Evolutionary conservation across 2,888 invertebrate genomes (phyloP).

Genomic region (Barypeithes pellucidus): DNA sequence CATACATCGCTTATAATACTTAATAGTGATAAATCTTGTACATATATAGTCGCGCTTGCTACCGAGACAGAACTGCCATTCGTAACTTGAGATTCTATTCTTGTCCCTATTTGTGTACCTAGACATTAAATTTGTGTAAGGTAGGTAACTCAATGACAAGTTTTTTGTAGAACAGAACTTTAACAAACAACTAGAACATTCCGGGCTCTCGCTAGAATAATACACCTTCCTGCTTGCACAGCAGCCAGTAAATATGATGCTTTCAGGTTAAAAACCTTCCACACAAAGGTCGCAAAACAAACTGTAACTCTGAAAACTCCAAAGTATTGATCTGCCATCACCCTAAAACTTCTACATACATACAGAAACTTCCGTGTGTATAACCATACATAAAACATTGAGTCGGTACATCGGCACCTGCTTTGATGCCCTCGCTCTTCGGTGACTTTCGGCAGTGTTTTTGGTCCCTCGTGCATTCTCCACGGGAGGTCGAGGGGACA

Average conservation of each 20-base stretch:
- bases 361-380: slow-evolving; percentile 35
- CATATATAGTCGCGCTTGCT: too few relatives aligned
- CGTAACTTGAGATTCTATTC: too few relatives aligned
- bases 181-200: too few relatives aligned
- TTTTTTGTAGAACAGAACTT: too few relatives aligned
- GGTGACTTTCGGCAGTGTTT: slow-evolving; percentile 45
- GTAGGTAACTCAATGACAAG: too few relatives aligned
- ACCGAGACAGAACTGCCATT: too few relatives aligned
- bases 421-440: slow-evolving; percentile 40
- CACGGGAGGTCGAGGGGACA: slow-evolving; percentile 31
- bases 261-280: slow-evolving; percentile 4
- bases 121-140: too few relatives aligned
- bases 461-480: slow-evolving; percentile 38
- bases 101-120: too few relatives aligned
- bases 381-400: slow-evolving; percentile 45
- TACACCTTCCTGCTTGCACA: too few relatives aligned
- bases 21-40: too few relatives aligned
- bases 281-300: slow-evolving; percentile 13
- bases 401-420: slow-evolving; percentile 50
- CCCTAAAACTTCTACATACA: slow-evolving; percentile 35
- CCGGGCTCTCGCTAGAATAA: too few relatives aligned
- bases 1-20: too few relatives aligned
- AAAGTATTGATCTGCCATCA: slow-evolving; percentile 47
- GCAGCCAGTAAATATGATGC: neutral
- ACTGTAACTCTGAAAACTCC: slow-evolving; percentile 23